These are phyloP conservation scores for Pseudomyrmex gracilis DNA, from an alignment of 1,140 invertebrate species.

Conservation along the genomic window DNA sequence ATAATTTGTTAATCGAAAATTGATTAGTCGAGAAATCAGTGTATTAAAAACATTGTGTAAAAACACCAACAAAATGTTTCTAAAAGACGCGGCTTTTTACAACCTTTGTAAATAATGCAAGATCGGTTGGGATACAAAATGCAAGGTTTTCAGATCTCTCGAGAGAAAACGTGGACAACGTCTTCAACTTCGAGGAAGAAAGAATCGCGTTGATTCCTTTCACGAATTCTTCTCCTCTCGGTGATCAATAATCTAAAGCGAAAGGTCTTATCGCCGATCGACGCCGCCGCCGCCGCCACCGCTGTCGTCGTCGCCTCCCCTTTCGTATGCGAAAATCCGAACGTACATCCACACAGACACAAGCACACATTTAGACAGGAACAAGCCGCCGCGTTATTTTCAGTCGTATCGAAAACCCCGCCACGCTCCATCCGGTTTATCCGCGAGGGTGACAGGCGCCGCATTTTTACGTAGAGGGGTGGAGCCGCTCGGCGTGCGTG, in stretches of 20 bases:
- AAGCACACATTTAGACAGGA: too few species aligned
- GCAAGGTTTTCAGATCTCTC: background rate
- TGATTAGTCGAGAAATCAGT: background rate
- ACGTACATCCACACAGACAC: background rate
- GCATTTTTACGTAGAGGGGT: slow-evolving; percentile 29
- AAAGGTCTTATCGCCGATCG: background rate
- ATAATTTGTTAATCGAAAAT: slow-evolving; percentile 15
- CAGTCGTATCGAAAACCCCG: slow-evolving; percentile 24
- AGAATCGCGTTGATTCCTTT: slow-evolving; percentile 7
- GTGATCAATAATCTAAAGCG: slow-evolving; percentile 37
- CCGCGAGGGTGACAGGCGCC: slow-evolving; percentile 4
- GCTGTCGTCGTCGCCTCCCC: too few species aligned
- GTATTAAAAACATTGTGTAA: too few species aligned
- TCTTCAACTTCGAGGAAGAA: background rate
- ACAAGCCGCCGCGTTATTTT: slow-evolving; percentile 30
- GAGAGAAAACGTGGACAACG: background rate
- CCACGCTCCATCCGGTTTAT: background rate
- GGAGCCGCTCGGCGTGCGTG: slow-evolving; percentile 1
- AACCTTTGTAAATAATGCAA: background rate
- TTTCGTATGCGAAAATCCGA: slow-evolving; percentile 15
- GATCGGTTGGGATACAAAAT: background rate
- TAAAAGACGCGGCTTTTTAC: background rate
- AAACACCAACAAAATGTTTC: background rate
- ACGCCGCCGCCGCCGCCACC: too few species aligned
- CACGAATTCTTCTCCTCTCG: background rate